Percentiles rank a stretch among this genome's conserved stretches.
phyloP scores from a whole-genome alignment of 2,888 invertebrate genomes.

The Pheosia gnoma region DNA sequence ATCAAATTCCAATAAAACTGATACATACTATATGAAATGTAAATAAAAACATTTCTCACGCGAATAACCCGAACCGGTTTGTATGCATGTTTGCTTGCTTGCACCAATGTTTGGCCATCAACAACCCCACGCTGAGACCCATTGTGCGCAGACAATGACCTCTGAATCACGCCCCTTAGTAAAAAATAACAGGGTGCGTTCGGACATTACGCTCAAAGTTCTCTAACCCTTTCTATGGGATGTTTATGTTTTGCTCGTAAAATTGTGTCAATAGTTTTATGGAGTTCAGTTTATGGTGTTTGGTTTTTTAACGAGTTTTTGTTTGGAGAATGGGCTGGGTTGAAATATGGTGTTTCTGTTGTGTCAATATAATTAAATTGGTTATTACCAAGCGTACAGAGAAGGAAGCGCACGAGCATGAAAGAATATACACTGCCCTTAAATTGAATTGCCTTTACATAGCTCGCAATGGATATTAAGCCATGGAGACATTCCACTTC shows the following conservation, averaged over 20 bases:
- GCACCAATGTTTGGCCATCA: conserved; percentile 20
- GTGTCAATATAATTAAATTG: background rate
- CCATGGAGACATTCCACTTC: no score
- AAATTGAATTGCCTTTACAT: no score
- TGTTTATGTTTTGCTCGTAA: conserved; percentile 37
- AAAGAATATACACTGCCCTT: no score
- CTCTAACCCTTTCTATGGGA: conserved; percentile 27
- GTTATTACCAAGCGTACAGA: background rate
- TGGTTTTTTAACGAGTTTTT: conserved; percentile 6
- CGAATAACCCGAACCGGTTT: conserved; percentile 17
- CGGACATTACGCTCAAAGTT: conserved; percentile 16
- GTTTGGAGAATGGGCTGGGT: background rate
- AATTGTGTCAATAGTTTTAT: conserved; percentile 39
- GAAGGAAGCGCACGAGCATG: no score
- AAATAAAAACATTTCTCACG: conserved; percentile 21
- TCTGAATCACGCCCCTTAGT: conserved; percentile 42
- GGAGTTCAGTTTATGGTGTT: conserved; percentile 17
- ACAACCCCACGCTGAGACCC: conserved; percentile 8
- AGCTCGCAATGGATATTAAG: no score
- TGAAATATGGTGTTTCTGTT: background rate
- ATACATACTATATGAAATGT: background rate
- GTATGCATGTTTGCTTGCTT: conserved; percentile 14
- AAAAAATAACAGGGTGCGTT: conserved; percentile 29
- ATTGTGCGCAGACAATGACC: conserved; percentile 39
- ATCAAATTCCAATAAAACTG: background rate